These are phyloP conservation scores for Cryptoprocta ferox DNA, from an alignment of 2,797 vertebrate species.

Conservation along the genomic window DNA sequence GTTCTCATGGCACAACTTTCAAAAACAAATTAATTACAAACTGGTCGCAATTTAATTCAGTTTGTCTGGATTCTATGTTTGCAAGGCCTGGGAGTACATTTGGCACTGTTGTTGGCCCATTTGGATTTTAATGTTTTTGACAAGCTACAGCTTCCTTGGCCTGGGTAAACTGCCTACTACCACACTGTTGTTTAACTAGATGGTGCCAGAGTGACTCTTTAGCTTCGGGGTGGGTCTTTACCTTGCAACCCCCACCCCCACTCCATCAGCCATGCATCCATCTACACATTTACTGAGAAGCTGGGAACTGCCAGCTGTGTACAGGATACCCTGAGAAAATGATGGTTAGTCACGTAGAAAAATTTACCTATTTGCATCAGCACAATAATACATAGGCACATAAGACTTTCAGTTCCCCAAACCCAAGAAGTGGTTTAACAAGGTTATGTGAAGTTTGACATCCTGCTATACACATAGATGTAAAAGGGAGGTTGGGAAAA, in stretches of 20 bases:
- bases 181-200: neutral
- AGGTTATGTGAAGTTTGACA: slow-evolving; percentile 85
- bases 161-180: neutral
- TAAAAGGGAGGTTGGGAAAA: slow-evolving; percentile 81
- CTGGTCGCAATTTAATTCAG: neutral
- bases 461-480: slow-evolving; percentile 78
- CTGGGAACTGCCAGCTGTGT: slow-evolving; percentile 80
- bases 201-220: slow-evolving; percentile 70
- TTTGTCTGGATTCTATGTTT: slow-evolving; percentile 70
- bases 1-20: slow-evolving; percentile 59
- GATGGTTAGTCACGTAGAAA: slow-evolving; percentile 87
- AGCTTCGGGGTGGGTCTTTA: slow-evolving; percentile 63
- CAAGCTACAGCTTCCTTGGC: slow-evolving; percentile 74
- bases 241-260: neutral
- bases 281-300: slow-evolving; percentile 80
- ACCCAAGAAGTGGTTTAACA: slow-evolving; percentile 83
- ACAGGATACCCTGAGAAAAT: slow-evolving; percentile 86
- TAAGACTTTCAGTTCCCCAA: slow-evolving; percentile 89
- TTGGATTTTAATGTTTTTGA: slow-evolving; percentile 42
- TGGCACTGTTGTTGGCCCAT: neutral
- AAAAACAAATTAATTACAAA: slow-evolving; percentile 75
- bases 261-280: slow-evolving; percentile 60
- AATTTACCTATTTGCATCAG: slow-evolving; percentile 88
- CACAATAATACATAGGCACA: slow-evolving; percentile 87
- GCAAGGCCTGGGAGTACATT: slow-evolving; percentile 9